These are phyloP conservation scores for Marcusenius ussheri DNA, from an alignment of 2,113 vertebrate species.

Conservation along the genomic window DNA sequence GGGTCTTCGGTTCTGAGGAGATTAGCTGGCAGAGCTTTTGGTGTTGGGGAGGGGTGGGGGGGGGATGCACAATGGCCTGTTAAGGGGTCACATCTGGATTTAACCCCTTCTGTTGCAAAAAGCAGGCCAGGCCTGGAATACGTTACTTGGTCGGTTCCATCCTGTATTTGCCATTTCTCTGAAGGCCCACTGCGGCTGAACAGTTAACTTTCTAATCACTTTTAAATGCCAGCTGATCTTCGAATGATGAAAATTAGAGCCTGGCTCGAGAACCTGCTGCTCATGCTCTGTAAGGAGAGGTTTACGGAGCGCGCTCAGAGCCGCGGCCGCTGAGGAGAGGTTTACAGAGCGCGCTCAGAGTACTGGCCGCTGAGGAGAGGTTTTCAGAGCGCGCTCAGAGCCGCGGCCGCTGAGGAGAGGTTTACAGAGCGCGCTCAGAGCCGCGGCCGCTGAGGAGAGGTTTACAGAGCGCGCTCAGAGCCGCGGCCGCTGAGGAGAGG, in stretches of 20 bases:
- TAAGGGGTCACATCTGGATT: conserved; percentile 40
- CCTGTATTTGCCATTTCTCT: background rate
- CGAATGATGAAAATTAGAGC: background rate
- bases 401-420: background rate
- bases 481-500: too few relatives aligned
- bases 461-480: too few relatives aligned
- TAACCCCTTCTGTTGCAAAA: conserved; percentile 29
- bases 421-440: too few relatives aligned
- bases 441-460: background rate
- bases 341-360: background rate
- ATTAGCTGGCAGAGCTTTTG: background rate
- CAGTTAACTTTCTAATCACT: conserved; percentile 13
- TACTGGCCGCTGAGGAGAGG: background rate
- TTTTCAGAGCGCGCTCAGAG: too few relatives aligned
- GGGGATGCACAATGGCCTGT: conserved; percentile 3
- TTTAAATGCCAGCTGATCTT: background rate
- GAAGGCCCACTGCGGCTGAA: background rate
- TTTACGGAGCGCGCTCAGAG: too few relatives aligned
- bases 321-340: too few relatives aligned
- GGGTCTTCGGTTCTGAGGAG: background rate
- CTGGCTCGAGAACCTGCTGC: background rate
- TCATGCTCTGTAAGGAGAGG: background rate
- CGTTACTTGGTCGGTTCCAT: conserved; percentile 30
- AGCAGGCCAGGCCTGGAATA: conserved; percentile 35
- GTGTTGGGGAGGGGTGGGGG: background rate